Evolutionary conservation across 2,797 vertebrate genomes (phyloP).

Genomic region (Chelmon rostratus): DNA sequence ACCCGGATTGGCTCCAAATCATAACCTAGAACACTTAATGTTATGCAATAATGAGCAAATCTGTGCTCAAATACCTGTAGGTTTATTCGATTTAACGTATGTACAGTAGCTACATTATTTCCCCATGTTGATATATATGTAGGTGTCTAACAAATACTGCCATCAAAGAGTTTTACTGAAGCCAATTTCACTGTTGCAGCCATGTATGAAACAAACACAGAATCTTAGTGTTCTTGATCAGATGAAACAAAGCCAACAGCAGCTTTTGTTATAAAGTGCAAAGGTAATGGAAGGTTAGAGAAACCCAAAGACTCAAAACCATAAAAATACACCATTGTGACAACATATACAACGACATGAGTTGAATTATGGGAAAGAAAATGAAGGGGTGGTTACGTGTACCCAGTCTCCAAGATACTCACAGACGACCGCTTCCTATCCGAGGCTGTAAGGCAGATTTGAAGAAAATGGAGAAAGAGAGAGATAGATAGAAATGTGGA

Average conservation of each 20-base stretch:
- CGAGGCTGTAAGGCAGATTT: conserved; percentile 76
- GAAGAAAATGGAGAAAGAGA: conserved; percentile 59
- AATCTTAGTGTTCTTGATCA: conserved; percentile 36
- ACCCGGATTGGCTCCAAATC: background rate
- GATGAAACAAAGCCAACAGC: conserved; percentile 32
- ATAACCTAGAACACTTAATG: background rate
- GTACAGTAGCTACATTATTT: conserved; percentile 4
- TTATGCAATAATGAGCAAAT: conserved; percentile 1
- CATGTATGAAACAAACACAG: background rate
- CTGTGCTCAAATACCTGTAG: background rate
- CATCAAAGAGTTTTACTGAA: conserved; percentile 13
- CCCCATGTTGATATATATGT: background rate
- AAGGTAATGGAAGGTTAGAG: conserved; percentile 36
- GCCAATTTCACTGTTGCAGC: background rate
- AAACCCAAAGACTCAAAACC: conserved; percentile 35
- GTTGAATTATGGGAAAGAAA: conserved; percentile 50
- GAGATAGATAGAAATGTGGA: conserved; percentile 76
- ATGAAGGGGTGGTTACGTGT: conserved; percentile 35
- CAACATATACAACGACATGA: conserved; percentile 50
- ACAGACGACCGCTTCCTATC: conserved; percentile 82
- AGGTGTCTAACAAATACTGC: background rate
- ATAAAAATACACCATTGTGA: conserved; percentile 33
- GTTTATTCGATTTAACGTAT: background rate
- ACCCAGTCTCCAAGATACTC: conserved; percentile 79
- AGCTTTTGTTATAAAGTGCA: conserved; percentile 27